Base-by-base conservation (phyloP, 2,888 invertebrate species). In the Eugnorisma glareosa region DNA sequence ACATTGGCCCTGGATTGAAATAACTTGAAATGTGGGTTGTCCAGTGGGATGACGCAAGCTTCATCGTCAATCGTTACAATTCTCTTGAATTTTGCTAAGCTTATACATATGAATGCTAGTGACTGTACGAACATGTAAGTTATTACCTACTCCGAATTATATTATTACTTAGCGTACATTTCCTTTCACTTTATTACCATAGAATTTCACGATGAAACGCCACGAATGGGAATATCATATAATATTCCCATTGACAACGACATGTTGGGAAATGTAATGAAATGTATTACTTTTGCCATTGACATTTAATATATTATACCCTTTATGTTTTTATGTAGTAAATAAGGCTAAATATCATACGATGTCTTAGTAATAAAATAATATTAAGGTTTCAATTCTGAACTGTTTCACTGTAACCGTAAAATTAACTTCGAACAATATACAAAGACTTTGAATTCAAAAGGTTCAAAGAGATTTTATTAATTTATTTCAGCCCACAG, bases 171-270 rank as follows among this genome's bases (percentile, higher is more conserved):
- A 71, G 24, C 37, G 63, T 74, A 71, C 67, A 51, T 70, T 83
- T 84, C 43, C 51, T 59, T 74, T 80, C 64, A 84, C 67, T 59
- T 67, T 79, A 79, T 79, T 73, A 45, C 43, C 67, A 57, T 74
- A 40, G 51, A 67, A 84, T 59, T 80, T 59, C 45, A 71, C 63
- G 45, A 71, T 67, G 67, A 59, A 61, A 67, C 67, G 57, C 67
- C 43, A 43, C 43, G 24, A 37, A 21, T 57, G 69, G 63, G 24
- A 74, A 74, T 43, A 43, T 31, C 11, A 69, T 59, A 69, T 71
- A 57, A 70, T 79, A 64, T 71, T 80, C 70, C 81, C 70, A 84
- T 82, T 84, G 75, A 71, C 63, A 40, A 64, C 80, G 51, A 57
- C 18, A 40, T 78, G 45, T 59, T 64, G 51, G 70, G 70, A 74